Base-by-base conservation (phyloP, 2,888 invertebrate species). In the Phengaris arion region DNA sequence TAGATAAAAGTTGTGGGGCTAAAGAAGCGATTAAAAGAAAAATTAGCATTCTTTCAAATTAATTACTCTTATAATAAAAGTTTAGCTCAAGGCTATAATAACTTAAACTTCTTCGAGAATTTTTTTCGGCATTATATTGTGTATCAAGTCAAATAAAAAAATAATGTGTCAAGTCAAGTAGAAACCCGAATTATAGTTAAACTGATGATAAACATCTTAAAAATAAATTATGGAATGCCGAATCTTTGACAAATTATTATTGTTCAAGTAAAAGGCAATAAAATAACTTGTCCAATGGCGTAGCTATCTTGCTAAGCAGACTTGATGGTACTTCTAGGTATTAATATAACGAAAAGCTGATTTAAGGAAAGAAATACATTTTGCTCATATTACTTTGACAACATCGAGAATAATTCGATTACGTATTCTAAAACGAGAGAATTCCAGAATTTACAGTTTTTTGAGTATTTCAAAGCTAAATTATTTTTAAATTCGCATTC, bases 41-140 rank as follows among this genome's bases (percentile, higher is more conserved):
- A 92, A 92, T 92, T 92, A 85, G 88, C 92, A 92, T 91, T 92
- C 92, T 91, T 90, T 87, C 86, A 88, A 91, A 92, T 92, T 92
- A 93, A 92, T 92, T 93, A 91, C 89, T 87, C 87, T 85, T 87
- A 86, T 89, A 91, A 89, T 87, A 89, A 91, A 90, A 89, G 87
- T 87, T 90, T 89, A 88, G 89, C 86, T 84, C 79, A 85, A 83
- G 87, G 87, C 84, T 86, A 85, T 84, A 84, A 85, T 84, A 84
- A 83, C 83, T 84, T 84, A 89, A 85, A 87, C 51, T 51, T 55
- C 48, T 87, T 84, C 35, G 81, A 81, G 85, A 85, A 84, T 85
- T 85, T 89, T 85, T 82, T 82, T 51, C 48, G 59, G 64, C 15
- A 15, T 48, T 48, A 48, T 59, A 48, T 59, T 64, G 64, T 64